Base-by-base conservation (phyloP, 2,888 invertebrate genomes). In the Cataglyphis cursor region DNA sequence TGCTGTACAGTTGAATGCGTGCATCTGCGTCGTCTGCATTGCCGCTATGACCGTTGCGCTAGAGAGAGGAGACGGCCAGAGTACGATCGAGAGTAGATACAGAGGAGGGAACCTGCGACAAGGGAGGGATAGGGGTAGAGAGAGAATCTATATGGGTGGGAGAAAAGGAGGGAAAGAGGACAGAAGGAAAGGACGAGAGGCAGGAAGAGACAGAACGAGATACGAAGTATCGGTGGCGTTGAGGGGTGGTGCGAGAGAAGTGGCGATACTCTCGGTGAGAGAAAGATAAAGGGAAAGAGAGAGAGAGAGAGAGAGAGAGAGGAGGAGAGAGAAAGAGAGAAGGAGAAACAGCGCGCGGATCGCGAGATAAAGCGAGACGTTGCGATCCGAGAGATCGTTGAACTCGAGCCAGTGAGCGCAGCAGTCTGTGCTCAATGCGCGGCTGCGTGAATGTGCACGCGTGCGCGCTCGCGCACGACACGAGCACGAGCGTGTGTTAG, bases 361-460 rank as follows among this genome's bases (percentile, higher is more conserved):
- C 59, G 72, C 18, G 89, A 87, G 89, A 78, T 78, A 72, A 78
- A 78, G 78, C 57, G 57, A 88, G 90, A 88, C 85, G 87, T 85
- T 87, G 73, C 83, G 85, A 86, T 85, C 64, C 87, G 87, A 82
- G 88, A 89, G 90, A 91, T 92, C 93, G 88, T 92, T 93, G 93
- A 93, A 93, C 93, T 92, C 92, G 66, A 75, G 24, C 76, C 85
- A 87, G 88, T 85, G 91, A 92, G 88, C 88, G 89, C 85, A 82
- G 75, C 51, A 76, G 89, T 83, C 85, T 90, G 89, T 90, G 91
- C 89, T 88, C 87, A 86, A 90, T 90, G 90, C 82, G 85, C 85
- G 82, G 54, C 83, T 73, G 89, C 82, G 84, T 89, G 84, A 84
- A 87, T 81, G 89, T 81, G 82, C 81, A 81, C 64, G 85, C 73